Base-by-base conservation (phyloP, 1,140 invertebrate genomes). In the Solenopsis invicta region DNA sequence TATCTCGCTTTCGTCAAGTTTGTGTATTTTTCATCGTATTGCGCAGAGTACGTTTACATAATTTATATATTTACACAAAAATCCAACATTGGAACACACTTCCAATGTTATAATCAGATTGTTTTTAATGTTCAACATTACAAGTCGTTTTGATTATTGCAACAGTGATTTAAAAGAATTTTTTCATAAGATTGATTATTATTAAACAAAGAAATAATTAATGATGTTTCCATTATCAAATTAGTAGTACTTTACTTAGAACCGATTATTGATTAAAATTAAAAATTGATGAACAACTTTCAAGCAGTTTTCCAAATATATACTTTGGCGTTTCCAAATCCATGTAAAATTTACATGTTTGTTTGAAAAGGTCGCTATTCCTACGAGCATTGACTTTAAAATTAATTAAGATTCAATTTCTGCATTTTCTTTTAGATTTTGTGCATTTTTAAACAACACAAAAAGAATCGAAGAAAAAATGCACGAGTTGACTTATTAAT, bases 51-150 rank as follows among this genome's bases (percentile, higher is more conserved):
- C 18, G n/a, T 34, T 34, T 34, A 52, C 16, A 48, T 66, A 66
- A 66, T 64, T 78, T 1, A 21, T 13, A 48, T 16, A 34, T 64
- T 64, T 29, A 34, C 3, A 16, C 12, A 37, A 21, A 45, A 12
- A 37, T 16, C 13, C 21, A 41, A 69, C n/a, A n/a, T n/a, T n/a
- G n/a, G n/a, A n/a, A n/a, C 24, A 45, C 12, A 37, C 9, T 29
- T 50, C 5, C 48, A 61, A 61, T 84, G 61, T 75, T 18, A 61
- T 45, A 29, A 59, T 50, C 74, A 72, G 13, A 50, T 45, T 29
- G 4, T n/a, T 50, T 37, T 37, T 21, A 37, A 61, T 34, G 8
- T n/a, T 16, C 8, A 37, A 18, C 34, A 6, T 29, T 21, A 8
- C 13, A n/a, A 56, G 45, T 56, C 4, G 21, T 29, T 10, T 10